phyloP scores from a whole-genome alignment of 2,888 invertebrate genomes.

The Limenitis camilla region DNA sequence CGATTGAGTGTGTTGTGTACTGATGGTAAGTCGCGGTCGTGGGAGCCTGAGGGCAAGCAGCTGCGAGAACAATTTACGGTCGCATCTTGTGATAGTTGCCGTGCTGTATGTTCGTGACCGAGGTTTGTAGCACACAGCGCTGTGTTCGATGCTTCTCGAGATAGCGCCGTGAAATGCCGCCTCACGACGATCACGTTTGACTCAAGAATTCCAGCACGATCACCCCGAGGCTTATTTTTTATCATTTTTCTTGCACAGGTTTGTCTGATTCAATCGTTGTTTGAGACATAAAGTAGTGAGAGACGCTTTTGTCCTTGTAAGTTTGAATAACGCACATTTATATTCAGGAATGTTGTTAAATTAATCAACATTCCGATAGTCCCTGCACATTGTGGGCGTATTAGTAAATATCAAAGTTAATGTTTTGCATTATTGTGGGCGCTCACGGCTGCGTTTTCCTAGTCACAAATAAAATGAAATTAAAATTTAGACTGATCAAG shows the following conservation, averaged over 20 bases:
- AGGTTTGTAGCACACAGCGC: slow-evolving; percentile 51
- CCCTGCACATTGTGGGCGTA: slow-evolving; percentile 49
- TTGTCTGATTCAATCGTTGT: slow-evolving; percentile 11
- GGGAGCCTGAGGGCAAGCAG: slow-evolving; percentile 50
- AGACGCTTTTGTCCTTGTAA: slow-evolving; percentile 47
- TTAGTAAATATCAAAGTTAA: slow-evolving; percentile 59
- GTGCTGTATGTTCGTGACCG: slow-evolving; percentile 70
- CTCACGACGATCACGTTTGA: slow-evolving; percentile 60
- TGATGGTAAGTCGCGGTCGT: slow-evolving; percentile 48
- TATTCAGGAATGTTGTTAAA: slow-evolving; percentile 66
- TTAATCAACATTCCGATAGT: slow-evolving; percentile 59
- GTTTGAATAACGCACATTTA: slow-evolving; percentile 51
- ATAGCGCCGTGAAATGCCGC: slow-evolving; percentile 69
- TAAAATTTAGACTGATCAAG: slow-evolving; percentile 27
- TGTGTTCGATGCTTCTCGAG: slow-evolving; percentile 54
- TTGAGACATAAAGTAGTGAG: slow-evolving; percentile 15
- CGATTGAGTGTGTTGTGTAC: slow-evolving; percentile 15
- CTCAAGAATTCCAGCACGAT: slow-evolving; percentile 58
- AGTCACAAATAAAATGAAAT: slow-evolving; percentile 14
- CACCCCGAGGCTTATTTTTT: slow-evolving; percentile 40
- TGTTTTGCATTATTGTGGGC: slow-evolving; percentile 38
- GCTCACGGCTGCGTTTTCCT: slow-evolving; percentile 35
- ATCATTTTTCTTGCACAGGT: slow-evolving; percentile 27
- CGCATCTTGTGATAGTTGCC: slow-evolving; percentile 40
- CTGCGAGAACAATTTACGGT: slow-evolving; percentile 65